Evolutionary conservation across 2,797 vertebrate species (phyloP).

Genomic region (Myoxocephalus aenaeus): DNA sequence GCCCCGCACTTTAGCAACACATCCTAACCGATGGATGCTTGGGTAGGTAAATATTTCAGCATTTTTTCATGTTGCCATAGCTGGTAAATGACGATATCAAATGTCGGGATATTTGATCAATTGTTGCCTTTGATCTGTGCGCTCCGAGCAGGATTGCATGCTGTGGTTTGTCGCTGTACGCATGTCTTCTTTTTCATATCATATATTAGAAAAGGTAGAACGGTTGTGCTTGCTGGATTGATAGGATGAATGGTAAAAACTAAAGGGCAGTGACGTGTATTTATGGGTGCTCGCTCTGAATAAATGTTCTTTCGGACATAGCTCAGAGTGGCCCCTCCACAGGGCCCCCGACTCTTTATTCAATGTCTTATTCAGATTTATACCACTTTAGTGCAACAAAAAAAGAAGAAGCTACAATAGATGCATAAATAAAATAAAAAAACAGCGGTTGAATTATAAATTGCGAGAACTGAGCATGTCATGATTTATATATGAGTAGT

Average conservation of each 20-base stretch:
- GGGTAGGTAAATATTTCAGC: slow-evolving; percentile 97
- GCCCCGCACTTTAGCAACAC: slow-evolving; percentile 85
- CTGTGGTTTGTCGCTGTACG: slow-evolving; percentile 51
- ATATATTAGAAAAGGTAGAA: slow-evolving; percentile 1
- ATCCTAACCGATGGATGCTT: slow-evolving; percentile 90
- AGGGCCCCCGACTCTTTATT: slow-evolving; percentile 67
- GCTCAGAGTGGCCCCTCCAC: slow-evolving; percentile 51
- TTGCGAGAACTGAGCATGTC: background rate
- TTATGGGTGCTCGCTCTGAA: slow-evolving; percentile 60
- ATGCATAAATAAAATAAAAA: background rate
- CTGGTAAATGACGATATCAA: slow-evolving; percentile 92
- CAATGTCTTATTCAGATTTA: slow-evolving; percentile 39
- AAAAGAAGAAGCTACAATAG: background rate
- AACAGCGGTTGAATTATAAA: background rate
- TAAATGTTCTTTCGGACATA: slow-evolving; percentile 67
- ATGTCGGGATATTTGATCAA: slow-evolving; percentile 92
- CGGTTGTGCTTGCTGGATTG: slow-evolving; percentile 23
- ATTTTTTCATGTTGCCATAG: slow-evolving; percentile 86
- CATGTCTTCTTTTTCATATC: slow-evolving; percentile 29
- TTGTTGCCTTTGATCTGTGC: slow-evolving; percentile 90
- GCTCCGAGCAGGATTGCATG: slow-evolving; percentile 79
- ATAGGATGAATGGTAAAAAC: slow-evolving; percentile 53
- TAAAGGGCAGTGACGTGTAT: slow-evolving; percentile 59
- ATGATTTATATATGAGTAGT: background rate
- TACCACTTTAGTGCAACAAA: slow-evolving; percentile 16